A percentile compares a stretch with the other conserved stretches of the same genome.
Conservation (phyloP, 2,113 vertebrate species). For the Pseudonaja textilis region DNA sequence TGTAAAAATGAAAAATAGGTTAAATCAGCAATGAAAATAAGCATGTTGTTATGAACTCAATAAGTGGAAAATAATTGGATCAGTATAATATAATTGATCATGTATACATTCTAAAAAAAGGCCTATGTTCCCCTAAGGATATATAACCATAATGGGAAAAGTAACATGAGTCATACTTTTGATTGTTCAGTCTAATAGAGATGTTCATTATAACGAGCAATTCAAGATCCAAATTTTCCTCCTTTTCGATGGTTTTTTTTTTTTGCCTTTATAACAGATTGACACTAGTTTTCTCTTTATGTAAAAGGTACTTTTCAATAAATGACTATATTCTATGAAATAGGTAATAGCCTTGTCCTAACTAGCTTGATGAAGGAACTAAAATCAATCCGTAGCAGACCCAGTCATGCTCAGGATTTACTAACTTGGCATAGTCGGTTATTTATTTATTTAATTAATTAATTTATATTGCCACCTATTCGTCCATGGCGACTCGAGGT, state of each 20-base stretch:
- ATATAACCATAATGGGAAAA: background rate
- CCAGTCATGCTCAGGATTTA: background rate
- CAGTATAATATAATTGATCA: background rate
- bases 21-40: background rate
- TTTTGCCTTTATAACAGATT: background rate
- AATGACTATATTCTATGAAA: background rate
- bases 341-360: background rate
- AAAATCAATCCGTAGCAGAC: background rate
- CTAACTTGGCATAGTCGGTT: background rate
- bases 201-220: background rate
- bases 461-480: too few relatives aligned
- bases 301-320: background rate
- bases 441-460: too few relatives aligned
- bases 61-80: background rate
- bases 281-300: too few relatives aligned
- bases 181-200: background rate
- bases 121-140: background rate
- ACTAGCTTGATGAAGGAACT: background rate
- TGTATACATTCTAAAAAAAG: background rate
- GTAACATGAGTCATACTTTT: background rate
- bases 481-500: too few relatives aligned
- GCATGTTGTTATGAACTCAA: background rate
- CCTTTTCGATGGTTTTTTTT: background rate
- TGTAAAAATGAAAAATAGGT: background rate
- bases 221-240: background rate